A percentile compares a stretch with the other conserved stretches of the same genome.
Evolutionary conservation across 2,797 vertebrate species (phyloP).

Genomic region (Pelobates cultripes): DNA sequence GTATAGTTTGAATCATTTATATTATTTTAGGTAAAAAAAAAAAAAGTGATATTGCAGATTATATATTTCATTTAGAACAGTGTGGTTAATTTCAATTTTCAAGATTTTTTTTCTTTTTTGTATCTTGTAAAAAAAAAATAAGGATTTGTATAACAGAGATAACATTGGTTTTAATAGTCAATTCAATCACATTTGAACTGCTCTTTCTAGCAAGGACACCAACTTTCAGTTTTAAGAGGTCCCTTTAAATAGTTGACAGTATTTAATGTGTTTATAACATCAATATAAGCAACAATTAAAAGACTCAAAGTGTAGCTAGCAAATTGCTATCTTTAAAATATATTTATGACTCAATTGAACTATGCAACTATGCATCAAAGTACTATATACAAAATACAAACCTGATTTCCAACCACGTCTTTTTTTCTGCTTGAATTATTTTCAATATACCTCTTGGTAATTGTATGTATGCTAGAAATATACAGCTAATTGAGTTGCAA

Average conservation of each 20-base stretch:
- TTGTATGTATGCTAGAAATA: conserved; percentile 57
- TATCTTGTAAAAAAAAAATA: no score
- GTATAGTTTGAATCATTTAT: no score
- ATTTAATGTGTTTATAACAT: conserved; percentile 65
- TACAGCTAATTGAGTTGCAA: conserved; percentile 67
- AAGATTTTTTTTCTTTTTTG: no score
- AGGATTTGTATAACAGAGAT: background rate
- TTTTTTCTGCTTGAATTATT: conserved; percentile 57
- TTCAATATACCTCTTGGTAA: conserved; percentile 57
- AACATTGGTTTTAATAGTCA: background rate
- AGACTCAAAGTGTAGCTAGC: conserved; percentile 64
- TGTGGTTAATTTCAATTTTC: no score
- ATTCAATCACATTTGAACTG: conserved; percentile 1
- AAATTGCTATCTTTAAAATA: conserved; percentile 71
- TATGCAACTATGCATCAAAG: conserved; percentile 58
- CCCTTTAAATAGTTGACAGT: conserved; percentile 53
- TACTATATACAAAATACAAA: conserved; percentile 46
- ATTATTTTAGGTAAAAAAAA: background rate
- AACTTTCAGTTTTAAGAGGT: conserved; percentile 5
- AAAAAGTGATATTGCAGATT: no score
- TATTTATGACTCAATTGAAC: conserved; percentile 66
- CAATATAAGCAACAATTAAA: conserved; percentile 73
- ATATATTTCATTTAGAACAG: no score
- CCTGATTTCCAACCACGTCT: conserved; percentile 54
- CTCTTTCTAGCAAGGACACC: conserved; percentile 1